These are phyloP conservation scores for Amazona finschi DNA, from an alignment of 2,797 vertebrate genomes.

Conservation along the genomic window DNA sequence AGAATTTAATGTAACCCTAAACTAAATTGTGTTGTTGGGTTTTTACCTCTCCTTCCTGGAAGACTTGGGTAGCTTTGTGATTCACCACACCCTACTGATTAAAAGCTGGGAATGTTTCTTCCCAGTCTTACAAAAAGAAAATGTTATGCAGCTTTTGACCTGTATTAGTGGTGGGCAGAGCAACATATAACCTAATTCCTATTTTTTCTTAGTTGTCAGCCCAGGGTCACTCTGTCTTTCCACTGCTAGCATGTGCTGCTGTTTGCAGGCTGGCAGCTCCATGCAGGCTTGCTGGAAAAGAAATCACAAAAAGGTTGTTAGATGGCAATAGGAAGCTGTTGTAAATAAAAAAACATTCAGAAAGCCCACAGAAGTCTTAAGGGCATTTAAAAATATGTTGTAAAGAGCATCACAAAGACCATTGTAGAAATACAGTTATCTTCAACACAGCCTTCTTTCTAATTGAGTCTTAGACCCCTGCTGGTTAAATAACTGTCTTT, in stretches of 20 bases:
- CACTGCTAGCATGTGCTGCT: not conserved
- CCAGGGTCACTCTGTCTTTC: not conserved
- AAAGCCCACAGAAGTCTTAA: not conserved
- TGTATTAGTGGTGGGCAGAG: not conserved
- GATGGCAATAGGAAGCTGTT: not conserved
- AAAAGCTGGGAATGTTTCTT: not conserved
- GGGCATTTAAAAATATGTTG: not conserved
- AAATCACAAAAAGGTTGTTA: not conserved
- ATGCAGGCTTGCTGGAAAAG: not conserved
- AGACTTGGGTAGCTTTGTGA: not conserved
- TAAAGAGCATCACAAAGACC: not conserved
- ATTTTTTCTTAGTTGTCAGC: not conserved
- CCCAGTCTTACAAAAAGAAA: not conserved
- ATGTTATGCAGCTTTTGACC: not conserved
- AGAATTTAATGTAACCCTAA: constrained; percentile 8
- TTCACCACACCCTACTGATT: not conserved
- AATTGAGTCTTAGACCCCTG: not conserved
- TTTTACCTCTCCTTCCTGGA: not conserved
- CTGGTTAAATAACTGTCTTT: not conserved
- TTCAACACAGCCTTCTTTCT: not conserved
- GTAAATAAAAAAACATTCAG: not conserved
- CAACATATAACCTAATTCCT: not conserved
- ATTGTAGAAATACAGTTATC: not conserved
- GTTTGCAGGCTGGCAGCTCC: not conserved
- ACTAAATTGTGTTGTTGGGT: not conserved